Percentiles rank a stretch among this genome's conserved stretches.
Evolutionary conservation across 2,797 vertebrate species (phyloP).

Genomic region (Platyrinchus mystaceus): DNA sequence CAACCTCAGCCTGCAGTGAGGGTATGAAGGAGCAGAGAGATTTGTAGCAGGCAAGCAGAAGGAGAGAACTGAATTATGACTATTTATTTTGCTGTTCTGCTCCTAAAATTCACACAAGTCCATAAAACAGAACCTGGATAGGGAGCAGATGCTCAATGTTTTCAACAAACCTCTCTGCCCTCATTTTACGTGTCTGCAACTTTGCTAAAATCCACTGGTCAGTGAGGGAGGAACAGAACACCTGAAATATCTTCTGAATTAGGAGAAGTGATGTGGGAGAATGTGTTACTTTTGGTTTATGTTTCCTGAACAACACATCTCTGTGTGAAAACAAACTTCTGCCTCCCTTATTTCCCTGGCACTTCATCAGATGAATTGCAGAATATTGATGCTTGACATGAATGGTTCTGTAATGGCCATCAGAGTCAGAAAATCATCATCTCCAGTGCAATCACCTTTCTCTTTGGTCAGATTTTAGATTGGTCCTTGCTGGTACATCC

Average conservation of each 20-base stretch:
- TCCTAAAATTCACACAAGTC: background rate
- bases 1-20: background rate
- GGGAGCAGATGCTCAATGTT: background rate
- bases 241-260: background rate
- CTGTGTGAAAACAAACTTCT: background rate
- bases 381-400: background rate
- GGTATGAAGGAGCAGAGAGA: background rate
- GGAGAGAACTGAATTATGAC: background rate
- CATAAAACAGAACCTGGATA: background rate
- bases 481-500: background rate
- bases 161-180: background rate
- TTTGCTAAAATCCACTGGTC: fast-evolving
- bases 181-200: fast-evolving
- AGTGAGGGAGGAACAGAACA: background rate
- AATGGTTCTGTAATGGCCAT: background rate
- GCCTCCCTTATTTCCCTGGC: background rate
- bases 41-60: background rate
- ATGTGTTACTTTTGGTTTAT: fast-evolving
- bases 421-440: background rate
- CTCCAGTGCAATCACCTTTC: background rate
- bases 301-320: fast-evolving
- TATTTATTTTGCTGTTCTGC: background rate
- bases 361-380: background rate
- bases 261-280: background rate
- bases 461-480: background rate